Evolutionary conservation across 2,888 invertebrate genomes (phyloP).

Genomic region (Brassicogethes aeneus): DNA sequence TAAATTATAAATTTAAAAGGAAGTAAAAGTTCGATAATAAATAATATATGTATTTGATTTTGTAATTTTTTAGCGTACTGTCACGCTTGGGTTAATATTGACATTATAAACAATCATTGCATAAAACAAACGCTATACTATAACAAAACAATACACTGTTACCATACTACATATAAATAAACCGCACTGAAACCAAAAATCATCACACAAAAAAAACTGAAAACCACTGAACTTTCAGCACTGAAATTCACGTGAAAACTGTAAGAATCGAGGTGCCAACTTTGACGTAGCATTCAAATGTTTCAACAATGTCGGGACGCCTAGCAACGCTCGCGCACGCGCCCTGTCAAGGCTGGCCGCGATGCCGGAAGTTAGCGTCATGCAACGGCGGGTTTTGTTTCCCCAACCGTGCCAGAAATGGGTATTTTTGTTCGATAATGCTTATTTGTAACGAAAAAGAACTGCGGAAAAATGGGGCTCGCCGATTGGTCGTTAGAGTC

Average conservation of each 20-base stretch:
- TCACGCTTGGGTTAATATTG: too few relatives aligned
- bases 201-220: constrained; percentile 13
- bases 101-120: too few relatives aligned
- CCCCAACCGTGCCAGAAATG: constrained; percentile 34
- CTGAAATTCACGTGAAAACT: constrained; percentile 41
- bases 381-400: constrained; percentile 38
- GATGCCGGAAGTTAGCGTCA: constrained; percentile 38
- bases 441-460: constrained; percentile 16
- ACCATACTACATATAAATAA: too few relatives aligned
- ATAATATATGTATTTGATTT: too few relatives aligned
- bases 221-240: constrained; percentile 35
- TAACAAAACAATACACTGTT: too few relatives aligned
- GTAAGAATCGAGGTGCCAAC: constrained; percentile 35
- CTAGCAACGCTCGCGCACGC: constrained; percentile 37
- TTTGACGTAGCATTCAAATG: constrained; percentile 40
- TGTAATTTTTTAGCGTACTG: too few relatives aligned
- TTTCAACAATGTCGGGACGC: constrained; percentile 38
- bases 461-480: too few relatives aligned
- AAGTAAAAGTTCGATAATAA: too few relatives aligned
- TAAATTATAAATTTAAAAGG: too few relatives aligned
- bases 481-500: too few relatives aligned
- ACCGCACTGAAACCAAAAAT: too few relatives aligned
- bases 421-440: constrained; percentile 28
- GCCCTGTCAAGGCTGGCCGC: constrained; percentile 35
- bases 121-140: too few relatives aligned